Evolutionary conservation across 2,888 invertebrate genomes (phyloP).

Genomic region (Azorinus chamasolen): DNA sequence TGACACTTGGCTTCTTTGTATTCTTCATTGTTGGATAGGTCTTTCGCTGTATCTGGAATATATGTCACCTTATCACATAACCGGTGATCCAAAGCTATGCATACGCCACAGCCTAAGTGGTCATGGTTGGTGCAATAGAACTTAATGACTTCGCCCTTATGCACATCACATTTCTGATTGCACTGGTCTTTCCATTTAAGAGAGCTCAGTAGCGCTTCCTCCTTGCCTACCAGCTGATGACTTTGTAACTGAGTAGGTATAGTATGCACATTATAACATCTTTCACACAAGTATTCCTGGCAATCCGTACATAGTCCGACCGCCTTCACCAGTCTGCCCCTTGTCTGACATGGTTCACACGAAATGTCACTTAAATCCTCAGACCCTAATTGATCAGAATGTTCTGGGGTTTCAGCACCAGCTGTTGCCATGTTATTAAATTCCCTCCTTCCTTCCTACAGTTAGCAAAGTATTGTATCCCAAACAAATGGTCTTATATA

Average conservation of each 20-base stretch:
- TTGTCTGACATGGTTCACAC: too few relatives aligned
- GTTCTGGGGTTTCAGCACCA: too few relatives aligned
- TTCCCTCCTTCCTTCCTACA: too few relatives aligned
- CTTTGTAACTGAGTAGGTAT: not conserved
- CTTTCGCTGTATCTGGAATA: conserved; percentile 1
- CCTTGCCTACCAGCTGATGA: conserved; percentile 1
- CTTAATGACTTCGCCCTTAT: conserved; percentile 8
- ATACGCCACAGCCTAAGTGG: conserved; percentile 6
- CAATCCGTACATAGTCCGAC: conserved; percentile 14
- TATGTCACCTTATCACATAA: conserved; percentile 8
- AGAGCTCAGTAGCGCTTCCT: not conserved
- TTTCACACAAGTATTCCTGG: conserved; percentile 6
- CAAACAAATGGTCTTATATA: too few relatives aligned
- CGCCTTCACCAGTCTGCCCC: not conserved
- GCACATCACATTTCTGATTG: not conserved
- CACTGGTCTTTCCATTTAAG: not conserved
- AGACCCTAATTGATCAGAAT: too few relatives aligned
- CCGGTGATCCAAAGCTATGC: conserved; percentile 10
- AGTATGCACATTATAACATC: conserved; percentile 9
- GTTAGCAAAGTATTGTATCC: too few relatives aligned
- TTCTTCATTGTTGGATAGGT: not conserved
- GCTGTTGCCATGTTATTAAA: too few relatives aligned
- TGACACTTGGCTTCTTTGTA: too few relatives aligned
- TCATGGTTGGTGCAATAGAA: conserved; percentile 16
- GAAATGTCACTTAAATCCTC: too few relatives aligned